Conservation (phyloP, 2,113 vertebrate genomes). For the Propithecus coquereli region DNA sequence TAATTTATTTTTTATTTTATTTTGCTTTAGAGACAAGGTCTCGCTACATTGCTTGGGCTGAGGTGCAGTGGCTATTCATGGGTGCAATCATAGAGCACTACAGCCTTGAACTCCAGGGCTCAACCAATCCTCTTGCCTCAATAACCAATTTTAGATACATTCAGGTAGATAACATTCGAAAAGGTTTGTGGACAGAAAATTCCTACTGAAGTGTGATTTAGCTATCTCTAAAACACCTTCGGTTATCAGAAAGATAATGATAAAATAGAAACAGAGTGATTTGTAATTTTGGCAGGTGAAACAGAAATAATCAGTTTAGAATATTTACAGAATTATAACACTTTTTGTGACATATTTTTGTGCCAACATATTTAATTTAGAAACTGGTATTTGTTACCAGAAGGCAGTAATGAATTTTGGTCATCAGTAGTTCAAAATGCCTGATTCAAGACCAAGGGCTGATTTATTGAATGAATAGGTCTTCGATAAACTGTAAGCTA, state of each 20-base stretch:
- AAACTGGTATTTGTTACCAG: conserved; percentile 45
- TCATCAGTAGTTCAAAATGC: conserved; percentile 26
- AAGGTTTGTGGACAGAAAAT: conserved; percentile 31
- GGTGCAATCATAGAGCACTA: not conserved
- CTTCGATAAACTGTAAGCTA: conserved; percentile 14
- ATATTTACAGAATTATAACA: conserved; percentile 66
- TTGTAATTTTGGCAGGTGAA: conserved; percentile 54
- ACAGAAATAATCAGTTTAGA: not conserved
- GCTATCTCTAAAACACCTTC: conserved; percentile 1
- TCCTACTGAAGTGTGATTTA: not conserved
- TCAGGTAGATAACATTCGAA: not conserved
- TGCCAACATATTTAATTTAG: conserved; percentile 46
- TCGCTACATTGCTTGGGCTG: not conserved
- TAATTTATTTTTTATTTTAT: no score
- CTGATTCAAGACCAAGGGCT: conserved; percentile 46
- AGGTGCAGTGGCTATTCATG: not conserved
- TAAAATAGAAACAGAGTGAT: conserved; percentile 35
- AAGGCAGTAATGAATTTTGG: conserved; percentile 50
- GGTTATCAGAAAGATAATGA: conserved; percentile 32
- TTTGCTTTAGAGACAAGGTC: not conserved
- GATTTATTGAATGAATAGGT: conserved; percentile 18
- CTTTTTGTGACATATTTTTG: conserved; percentile 45
- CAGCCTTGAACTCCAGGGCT: not conserved
- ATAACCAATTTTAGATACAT: not conserved
- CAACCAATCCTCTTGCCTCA: not conserved